Percentiles rank a stretch among this genome's conserved stretches.
phyloP scores from a whole-genome alignment of 2,113 vertebrate species.

The Romanogobio albipinnatus region DNA sequence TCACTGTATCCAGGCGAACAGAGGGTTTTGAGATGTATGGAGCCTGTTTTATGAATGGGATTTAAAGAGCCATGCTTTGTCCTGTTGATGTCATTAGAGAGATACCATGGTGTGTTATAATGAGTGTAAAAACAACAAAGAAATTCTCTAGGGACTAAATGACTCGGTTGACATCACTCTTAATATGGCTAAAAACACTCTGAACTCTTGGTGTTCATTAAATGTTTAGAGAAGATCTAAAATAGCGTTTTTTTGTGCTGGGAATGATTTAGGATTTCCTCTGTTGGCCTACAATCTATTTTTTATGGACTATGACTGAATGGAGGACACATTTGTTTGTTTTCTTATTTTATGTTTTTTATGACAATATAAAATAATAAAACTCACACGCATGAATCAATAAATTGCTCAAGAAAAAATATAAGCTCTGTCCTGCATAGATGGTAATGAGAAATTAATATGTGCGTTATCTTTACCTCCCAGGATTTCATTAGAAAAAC shows the following conservation, averaged over 20 bases:
- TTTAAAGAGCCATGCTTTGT: slow-evolving; percentile 53
- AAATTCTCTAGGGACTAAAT: neutral
- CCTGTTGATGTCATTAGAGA: slow-evolving; percentile 33
- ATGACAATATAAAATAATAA: neutral
- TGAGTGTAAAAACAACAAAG: slow-evolving; percentile 8
- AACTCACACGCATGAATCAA: neutral
- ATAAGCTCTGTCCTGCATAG: slow-evolving; percentile 22
- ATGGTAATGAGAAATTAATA: slow-evolving; percentile 36
- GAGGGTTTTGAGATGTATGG: slow-evolving; percentile 51
- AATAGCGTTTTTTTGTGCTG: neutral
- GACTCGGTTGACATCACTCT: neutral
- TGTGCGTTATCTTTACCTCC: slow-evolving; percentile 41
- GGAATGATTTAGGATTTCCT: slow-evolving; percentile 1
- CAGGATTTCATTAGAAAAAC: slow-evolving; percentile 57
- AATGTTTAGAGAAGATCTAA: neutral
- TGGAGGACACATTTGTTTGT: neutral
- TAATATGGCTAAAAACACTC: neutral
- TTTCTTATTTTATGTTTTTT: neutral
- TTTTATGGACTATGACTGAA: neutral
- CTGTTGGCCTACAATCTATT: neutral
- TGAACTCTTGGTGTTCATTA: neutral
- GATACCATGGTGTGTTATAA: slow-evolving; percentile 18
- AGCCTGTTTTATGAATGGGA: slow-evolving; percentile 61
- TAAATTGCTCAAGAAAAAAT: slow-evolving; percentile 25
- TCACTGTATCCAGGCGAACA: slow-evolving; percentile 66